Evolutionary conservation across 1,140 invertebrate species (phyloP).

Genomic region (Callitettix versicolor): DNA sequence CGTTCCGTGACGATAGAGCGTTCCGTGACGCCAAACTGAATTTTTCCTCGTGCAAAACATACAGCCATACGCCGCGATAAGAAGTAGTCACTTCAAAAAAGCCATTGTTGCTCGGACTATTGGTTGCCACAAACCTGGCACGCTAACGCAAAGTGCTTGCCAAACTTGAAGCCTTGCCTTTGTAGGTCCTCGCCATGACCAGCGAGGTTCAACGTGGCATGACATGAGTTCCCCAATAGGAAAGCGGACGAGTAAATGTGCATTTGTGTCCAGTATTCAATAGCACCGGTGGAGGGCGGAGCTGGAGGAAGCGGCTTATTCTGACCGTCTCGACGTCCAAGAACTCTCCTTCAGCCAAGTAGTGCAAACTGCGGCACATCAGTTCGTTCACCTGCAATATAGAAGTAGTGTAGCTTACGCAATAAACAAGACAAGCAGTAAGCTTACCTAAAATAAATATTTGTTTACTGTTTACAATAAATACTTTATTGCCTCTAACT

Average conservation of each 20-base stretch:
- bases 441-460: no score
- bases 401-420: no score
- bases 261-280: constrained; percentile 71
- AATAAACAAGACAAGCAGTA: no score
- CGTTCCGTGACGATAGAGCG: no score
- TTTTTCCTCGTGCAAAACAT: no score
- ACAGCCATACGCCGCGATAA: no score
- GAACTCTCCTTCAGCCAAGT: constrained; percentile 81
- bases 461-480: no score
- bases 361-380: constrained; percentile 76
- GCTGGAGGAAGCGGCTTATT: constrained; percentile 72
- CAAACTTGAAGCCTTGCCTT: constrained; percentile 70
- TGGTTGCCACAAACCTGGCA: constrained; percentile 79
- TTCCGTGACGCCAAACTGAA: no score
- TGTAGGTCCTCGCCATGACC: constrained; percentile 46
- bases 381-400: constrained; percentile 64
- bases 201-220: constrained; percentile 71
- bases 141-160: constrained; percentile 80
- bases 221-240: constrained; percentile 78
- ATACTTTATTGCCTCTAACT: no score
- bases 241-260: constrained; percentile 74
- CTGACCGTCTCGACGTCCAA: constrained; percentile 69
- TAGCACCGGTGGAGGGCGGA: constrained; percentile 42
- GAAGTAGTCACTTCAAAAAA: no score
- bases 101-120: no score